These are phyloP conservation scores for Trididemnum miniatum DNA, from an alignment of 23 tunicate genomes.

Conservation along the genomic window DNA sequence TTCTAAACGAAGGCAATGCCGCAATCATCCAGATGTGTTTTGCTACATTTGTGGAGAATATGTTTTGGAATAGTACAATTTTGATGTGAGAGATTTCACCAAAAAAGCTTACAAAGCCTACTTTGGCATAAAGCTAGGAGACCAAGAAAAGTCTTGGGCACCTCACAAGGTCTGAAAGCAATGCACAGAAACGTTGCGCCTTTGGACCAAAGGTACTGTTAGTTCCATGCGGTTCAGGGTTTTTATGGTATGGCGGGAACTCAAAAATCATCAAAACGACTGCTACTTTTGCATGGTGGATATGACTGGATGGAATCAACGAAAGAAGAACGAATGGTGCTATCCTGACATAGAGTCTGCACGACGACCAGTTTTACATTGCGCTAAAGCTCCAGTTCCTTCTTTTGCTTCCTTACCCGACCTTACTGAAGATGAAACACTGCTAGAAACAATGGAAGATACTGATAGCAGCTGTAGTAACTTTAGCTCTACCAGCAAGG, in stretches of 20 bases:
- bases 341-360: constrained; percentile 29
- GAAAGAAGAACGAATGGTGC: constrained; percentile 17
- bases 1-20: constrained; percentile 13
- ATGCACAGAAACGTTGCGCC: constrained; percentile 29
- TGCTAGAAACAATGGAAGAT: constrained; percentile 11
- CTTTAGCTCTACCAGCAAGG: background rate
- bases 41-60: constrained; percentile 43
- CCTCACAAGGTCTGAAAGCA: constrained; percentile 39
- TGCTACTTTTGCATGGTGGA: constrained; percentile 30
- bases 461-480: constrained; percentile 8
- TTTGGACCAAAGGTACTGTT: constrained; percentile 33
- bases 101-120: constrained; percentile 25
- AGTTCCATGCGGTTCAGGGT: constrained; percentile 25
- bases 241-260: constrained; percentile 40
- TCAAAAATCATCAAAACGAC: constrained; percentile 11
- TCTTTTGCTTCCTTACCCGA: constrained; percentile 20
- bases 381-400: constrained; percentile 24
- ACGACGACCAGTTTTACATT: constrained; percentile 18
- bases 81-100: constrained; percentile 22
- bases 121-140: constrained; percentile 39
- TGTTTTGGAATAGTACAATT: background rate
- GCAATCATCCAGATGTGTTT: constrained; percentile 24
- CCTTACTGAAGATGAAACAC: background rate
- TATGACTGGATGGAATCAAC: constrained; percentile 29
- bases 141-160: constrained; percentile 38